Percentiles rank a stretch among this genome's conserved stretches.
phyloP scores from a whole-genome alignment of 2,888 invertebrate genomes.

The Plebejus anna region DNA sequence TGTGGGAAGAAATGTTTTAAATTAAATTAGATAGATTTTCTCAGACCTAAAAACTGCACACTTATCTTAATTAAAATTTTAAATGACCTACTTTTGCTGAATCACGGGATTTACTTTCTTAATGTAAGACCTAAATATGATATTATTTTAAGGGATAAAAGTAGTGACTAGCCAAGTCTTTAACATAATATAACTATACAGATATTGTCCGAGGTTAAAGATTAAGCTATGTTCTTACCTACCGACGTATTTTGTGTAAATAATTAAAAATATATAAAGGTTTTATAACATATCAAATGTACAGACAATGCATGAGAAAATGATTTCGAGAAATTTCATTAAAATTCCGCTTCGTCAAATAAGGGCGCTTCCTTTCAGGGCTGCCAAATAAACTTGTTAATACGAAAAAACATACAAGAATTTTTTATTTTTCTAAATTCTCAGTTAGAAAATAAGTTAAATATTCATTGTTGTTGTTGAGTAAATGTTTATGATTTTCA shows the following conservation, averaged over 20 bases:
- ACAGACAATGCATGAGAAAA: slow-evolving; percentile 55
- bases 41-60: no score
- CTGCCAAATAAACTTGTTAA: slow-evolving; percentile 40
- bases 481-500: no score
- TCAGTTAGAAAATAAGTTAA: no score
- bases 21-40: no score
- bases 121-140: no score
- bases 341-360: slow-evolving; percentile 72
- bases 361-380: slow-evolving; percentile 53
- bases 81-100: no score
- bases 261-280: neutral
- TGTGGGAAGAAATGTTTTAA: no score
- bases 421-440: neutral
- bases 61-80: no score
- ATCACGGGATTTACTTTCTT: no score
- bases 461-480: no score
- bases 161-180: no score
- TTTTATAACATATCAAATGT: slow-evolving; percentile 30
- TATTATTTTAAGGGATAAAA: no score
- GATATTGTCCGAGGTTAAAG: neutral
- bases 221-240: neutral
- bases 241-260: neutral
- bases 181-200: neutral
- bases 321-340: slow-evolving; percentile 71
- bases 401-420: neutral